Evolutionary conservation across 2,888 invertebrate genomes (phyloP), one percentile per base, ranked within the genome.

Genomic region (Rhagonycha lutea): DNA sequence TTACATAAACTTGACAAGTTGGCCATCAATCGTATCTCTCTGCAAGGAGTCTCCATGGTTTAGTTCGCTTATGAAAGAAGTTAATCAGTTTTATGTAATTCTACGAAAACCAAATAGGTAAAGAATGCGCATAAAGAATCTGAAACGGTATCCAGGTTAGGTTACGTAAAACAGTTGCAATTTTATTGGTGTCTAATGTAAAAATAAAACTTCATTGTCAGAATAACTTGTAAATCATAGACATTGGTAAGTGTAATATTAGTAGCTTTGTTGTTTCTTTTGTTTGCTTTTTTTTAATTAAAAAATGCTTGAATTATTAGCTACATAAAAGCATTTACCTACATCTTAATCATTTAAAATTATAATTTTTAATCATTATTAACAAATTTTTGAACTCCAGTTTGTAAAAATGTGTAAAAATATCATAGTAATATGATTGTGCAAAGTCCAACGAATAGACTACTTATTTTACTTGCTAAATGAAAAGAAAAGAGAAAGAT

Each of bases 1-100:
- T 83, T 79, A 79, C 81, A 81, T 72, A 81, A 80, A 79, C 83
- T 80, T 78, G 78, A 81, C 84, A 83, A 76, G 77, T 73, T 73
- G 79, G 73, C 68, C 78, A 79, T 79, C 77, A 79, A 79, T 79
- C 75, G 79, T 77, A 24, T 65, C 32, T n/a, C 69, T 62, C 77
- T 65, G 14, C 65, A 71, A 70, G 68, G 61, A 74, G 70, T 60
- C 68, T 18, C 29, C 18, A 61, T 60, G 10, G 28, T 63, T 29
- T 70, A 62, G 62, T 70, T 14, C 72, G 67, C 61, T 68, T 29
- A 68, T 61, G 61, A 68, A 69, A 73, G 14, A 24, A 68, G 63
- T 65, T 24, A 23, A 65, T 65, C 24, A 65, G 63, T 24, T 65
- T 47, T 47, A 47, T 47, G n/a, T n/a, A n/a, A 47, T 47, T 47